These are phyloP conservation scores for Hydrozoanthus tunicans DNA, from an alignment of 64 coral and sea anemone genomes.

Conservation along the genomic window DNA sequence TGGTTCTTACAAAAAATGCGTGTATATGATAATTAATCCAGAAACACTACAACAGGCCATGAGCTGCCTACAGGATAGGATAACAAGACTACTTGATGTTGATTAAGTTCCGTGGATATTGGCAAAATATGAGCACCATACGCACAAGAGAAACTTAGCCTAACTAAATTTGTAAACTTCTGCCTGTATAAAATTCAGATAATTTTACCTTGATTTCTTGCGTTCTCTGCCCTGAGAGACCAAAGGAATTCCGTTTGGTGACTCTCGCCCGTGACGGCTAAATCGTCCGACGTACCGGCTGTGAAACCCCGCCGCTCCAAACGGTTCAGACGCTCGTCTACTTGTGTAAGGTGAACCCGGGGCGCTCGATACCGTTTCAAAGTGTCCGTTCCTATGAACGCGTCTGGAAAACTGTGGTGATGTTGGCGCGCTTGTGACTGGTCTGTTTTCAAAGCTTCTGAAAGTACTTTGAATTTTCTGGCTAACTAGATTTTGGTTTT, in stretches of 20 bases:
- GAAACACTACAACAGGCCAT: no score
- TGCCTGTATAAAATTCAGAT: neutral
- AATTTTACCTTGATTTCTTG: conserved; percentile 42
- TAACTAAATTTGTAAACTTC: neutral
- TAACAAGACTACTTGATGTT: no score
- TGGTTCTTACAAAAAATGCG: no score
- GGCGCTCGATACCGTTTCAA: neutral
- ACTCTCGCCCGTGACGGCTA: neutral
- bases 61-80: no score
- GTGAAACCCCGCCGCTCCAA: conserved; percentile 13
- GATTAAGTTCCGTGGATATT: no score
- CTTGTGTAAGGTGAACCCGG: neutral
- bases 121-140: neutral
- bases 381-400: neutral
- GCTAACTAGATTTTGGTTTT: conserved; percentile 41
- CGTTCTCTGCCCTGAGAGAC: neutral
- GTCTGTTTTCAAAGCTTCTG: conserved; percentile 1
- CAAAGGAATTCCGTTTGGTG: neutral
- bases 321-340: conserved; percentile 35
- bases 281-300: neutral
- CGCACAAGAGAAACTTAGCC: neutral
- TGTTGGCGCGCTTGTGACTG: conserved; percentile 1
- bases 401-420: conserved; percentile 3
- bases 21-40: no score
- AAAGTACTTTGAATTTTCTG: conserved; percentile 11